Base-by-base conservation (phyloP, 2,888 invertebrate genomes). In the Perizoma affinitatum region DNA sequence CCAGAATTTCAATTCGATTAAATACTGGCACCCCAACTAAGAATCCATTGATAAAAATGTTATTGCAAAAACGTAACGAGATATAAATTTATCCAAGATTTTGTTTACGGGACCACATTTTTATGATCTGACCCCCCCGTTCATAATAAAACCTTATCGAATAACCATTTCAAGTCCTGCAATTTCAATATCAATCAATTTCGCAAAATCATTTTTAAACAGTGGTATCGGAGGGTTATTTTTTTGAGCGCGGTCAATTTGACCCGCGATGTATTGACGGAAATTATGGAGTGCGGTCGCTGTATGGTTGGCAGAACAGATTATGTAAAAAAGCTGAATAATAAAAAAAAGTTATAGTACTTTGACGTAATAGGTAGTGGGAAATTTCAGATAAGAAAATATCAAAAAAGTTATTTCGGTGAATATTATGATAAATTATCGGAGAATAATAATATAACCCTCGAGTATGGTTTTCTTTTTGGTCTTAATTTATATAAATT, bases 201-300 rank as follows among this genome's bases (percentile, higher is more conserved):
- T 60, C 52, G 65, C 62, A 61, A 61, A 66, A 58, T 47, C 57
- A 54, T 61, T 55, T 22, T 59, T 62, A 65, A 71, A 69, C 72
- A 71, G 63, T 59, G 67, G 70, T 72, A 79, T 79, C 74, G 73
- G 66, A 69, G 60, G 68, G 71, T 73, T 71, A 72, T 73, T 72
- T 71, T 72, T 73, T 69, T 45, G 65, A 66, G 62, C 64, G 59
- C 66, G 68, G 68, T 69, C 71, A 69, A 70, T 73, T 70, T 65
- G 49, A 66, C 64, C 65, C 51, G 70, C 74, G 72, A 80, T 79
- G 69, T 79, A 80, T 80, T 69, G 75, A 65, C 74, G 66, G 74
- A 80, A 81, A 80, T 80, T 75, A 72, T 68, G 61, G 72, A 70
- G 67, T 75, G 65, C 58, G 61, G 62, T 53, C 50, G 44, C 10